Conservation (phyloP, 2,888 invertebrate species). For the Melitaea athalia region DNA sequence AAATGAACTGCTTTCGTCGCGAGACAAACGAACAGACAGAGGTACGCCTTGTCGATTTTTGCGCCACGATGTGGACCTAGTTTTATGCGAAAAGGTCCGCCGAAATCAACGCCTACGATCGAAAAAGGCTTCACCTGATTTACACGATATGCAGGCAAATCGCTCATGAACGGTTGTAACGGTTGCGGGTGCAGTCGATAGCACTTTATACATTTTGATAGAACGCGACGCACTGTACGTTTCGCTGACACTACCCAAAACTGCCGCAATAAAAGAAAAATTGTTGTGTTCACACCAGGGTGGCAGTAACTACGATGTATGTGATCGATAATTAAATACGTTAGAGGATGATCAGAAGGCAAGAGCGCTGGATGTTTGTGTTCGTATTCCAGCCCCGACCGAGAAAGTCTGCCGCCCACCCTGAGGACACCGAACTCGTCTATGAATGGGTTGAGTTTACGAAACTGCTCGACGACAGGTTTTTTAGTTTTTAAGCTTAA, state of each 20-base stretch:
- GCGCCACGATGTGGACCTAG: slow-evolving; percentile 22
- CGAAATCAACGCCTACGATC: slow-evolving; percentile 29
- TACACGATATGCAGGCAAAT: slow-evolving; percentile 26
- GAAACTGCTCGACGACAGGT: slow-evolving; percentile 21
- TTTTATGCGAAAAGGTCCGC: slow-evolving; percentile 32
- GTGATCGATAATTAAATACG: slow-evolving; percentile 23
- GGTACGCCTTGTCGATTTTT: slow-evolving; percentile 7
- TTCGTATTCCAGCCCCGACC: slow-evolving; percentile 31
- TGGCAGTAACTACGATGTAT: slow-evolving; percentile 30
- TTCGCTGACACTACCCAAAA: slow-evolving; percentile 34
- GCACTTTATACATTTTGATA: slow-evolving; percentile 30
- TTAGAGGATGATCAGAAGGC: slow-evolving; percentile 20
- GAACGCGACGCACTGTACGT: slow-evolving; percentile 23
- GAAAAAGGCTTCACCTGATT: slow-evolving; percentile 32
- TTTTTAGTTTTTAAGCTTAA: slow-evolving; percentile 6
- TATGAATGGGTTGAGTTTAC: slow-evolving; percentile 31
- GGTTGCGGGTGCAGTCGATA: slow-evolving; percentile 24
- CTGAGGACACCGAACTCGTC: slow-evolving; percentile 32
- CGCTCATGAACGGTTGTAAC: slow-evolving; percentile 33
- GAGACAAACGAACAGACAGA: slow-evolving; percentile 5
- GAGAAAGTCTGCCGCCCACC: slow-evolving; percentile 33
- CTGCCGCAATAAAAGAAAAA: slow-evolving; percentile 28
- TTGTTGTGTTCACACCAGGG: slow-evolving; percentile 30
- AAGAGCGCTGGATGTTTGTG: slow-evolving; percentile 31
- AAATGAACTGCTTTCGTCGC: slow-evolving; percentile 22